Base-by-base conservation (phyloP, 92 coral and sea anemone species). In the Phymanthus crucifer region DNA sequence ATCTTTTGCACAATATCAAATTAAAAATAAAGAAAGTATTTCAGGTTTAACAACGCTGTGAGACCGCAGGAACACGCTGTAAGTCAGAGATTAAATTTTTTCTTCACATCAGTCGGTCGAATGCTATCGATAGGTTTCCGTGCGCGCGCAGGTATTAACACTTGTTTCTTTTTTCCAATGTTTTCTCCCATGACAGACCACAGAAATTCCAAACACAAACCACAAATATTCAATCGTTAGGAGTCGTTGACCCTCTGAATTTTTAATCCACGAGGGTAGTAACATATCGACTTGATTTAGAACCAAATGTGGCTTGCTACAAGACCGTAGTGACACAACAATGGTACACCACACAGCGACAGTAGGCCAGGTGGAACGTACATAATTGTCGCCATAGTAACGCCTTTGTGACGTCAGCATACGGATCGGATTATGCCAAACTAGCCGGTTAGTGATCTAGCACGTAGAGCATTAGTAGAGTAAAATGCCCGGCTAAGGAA, bases 321-420 rank as follows among this genome's bases (percentile, higher is more conserved):
- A 61, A 76, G 23, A 65, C 64, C 9, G 45, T 4, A 45, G 48
- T 31, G 40, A 40, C 73, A 77, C 70, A 35, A 16, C 56, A 77
- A 77, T 78, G 75, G 83, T 3, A 32, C 34, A 66, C 83, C 75
- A 54, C 83, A 68, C 83, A n/a, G 43, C 32, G 75, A 40, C 54
- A 57, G n/a, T 23, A 19, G 24, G 82, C 79, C 97, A 92, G 97
- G 91, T 92, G 97, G 85, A 35, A 78, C 85, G 78, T 84, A 76
- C 54, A 88, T 71, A 92, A 87, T 80, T 72, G 91, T 92, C 77
- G 50, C 92, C 83, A 87, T 89, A 76, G 88, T 56, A 83, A 92
- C 82, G 24, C 27, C 50, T 72, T 57, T 81, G 85, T 80, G 87
- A 89, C 97, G 93, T 89, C 93, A 80, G 74, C 14, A 48, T 45